phyloP scores from a whole-genome alignment of 2,113 vertebrate genomes.

The Nannobrachium achirus region DNA sequence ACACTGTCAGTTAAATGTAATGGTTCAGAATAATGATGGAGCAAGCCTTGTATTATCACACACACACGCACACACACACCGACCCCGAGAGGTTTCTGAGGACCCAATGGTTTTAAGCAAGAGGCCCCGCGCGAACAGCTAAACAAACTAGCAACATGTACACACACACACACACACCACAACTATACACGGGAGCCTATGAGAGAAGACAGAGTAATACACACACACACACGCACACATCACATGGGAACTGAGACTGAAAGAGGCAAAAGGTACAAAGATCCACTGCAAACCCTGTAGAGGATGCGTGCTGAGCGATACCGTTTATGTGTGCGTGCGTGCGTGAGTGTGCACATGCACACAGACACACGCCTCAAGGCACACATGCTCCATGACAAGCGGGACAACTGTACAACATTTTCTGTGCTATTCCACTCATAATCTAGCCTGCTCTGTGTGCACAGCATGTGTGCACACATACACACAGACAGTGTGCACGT shows the following conservation, averaged over 20 bases:
- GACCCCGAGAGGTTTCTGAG: constrained; percentile 2
- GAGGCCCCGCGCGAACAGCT: constrained; percentile 29
- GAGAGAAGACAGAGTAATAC: constrained; percentile 34
- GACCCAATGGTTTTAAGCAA: constrained; percentile 10
- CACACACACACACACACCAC: constrained; percentile 13
- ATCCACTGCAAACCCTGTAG: constrained; percentile 1
- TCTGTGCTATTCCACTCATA: constrained; percentile 57
- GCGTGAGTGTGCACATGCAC: not conserved
- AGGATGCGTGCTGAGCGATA: not conserved
- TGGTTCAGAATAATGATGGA: too few species aligned
- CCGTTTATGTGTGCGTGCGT: too few species aligned
- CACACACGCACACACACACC: not conserved
- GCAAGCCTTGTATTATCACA: not conserved
- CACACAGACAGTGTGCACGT: constrained; percentile 32
- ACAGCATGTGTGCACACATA: constrained; percentile 35
- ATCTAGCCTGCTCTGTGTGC: constrained; percentile 49
- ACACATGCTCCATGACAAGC: constrained; percentile 41
- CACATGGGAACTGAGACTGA: constrained; percentile 41
- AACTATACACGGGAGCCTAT: constrained; percentile 22
- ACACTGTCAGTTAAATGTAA: too few species aligned
- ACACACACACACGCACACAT: not conserved
- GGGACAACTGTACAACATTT: constrained; percentile 55
- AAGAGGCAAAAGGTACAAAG: constrained; percentile 26
- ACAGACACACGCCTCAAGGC: constrained; percentile 8
- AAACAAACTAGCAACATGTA: constrained; percentile 43